Conservation (phyloP, 2,797 vertebrate species). For the Enteromius unitaeniatus region DNA sequence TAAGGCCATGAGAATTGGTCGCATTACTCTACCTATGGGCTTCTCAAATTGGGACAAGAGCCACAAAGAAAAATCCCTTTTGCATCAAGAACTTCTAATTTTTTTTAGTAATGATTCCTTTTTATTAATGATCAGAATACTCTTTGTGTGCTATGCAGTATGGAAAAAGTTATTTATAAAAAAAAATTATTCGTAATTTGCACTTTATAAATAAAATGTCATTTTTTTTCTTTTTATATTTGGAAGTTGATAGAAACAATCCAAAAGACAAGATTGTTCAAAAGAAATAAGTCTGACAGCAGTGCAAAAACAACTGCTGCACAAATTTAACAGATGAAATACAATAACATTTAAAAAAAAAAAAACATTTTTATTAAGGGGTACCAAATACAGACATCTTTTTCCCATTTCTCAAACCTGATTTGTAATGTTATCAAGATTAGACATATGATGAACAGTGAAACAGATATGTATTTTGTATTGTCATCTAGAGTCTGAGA, state of each 20-base stretch:
- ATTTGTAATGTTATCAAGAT: not conserved
- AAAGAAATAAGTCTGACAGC: not conserved
- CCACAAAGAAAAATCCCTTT: not conserved
- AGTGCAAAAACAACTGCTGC: not conserved
- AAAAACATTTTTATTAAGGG: not conserved
- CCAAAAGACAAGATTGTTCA: not conserved
- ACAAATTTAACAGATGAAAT: not conserved
- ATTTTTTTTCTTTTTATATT: not conserved
- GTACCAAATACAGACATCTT: not conserved
- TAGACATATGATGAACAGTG: constrained; percentile 67
- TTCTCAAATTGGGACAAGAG: not conserved
- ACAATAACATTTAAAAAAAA: not conserved
- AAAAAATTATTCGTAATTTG: too few relatives aligned
- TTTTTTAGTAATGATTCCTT: not conserved
- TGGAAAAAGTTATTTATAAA: not conserved
- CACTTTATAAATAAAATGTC: not conserved
- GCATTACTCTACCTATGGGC: not conserved
- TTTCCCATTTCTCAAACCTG: not conserved
- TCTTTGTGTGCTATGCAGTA: not conserved
- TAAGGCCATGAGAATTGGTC: not conserved
- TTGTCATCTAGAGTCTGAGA: constrained; percentile 48
- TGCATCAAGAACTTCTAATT: not conserved
- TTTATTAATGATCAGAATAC: not conserved
- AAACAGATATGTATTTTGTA: constrained; percentile 13
- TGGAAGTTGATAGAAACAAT: not conserved